Evolutionary conservation across 2,888 invertebrate genomes (phyloP).

Genomic region (Oscheius sp.): DNA sequence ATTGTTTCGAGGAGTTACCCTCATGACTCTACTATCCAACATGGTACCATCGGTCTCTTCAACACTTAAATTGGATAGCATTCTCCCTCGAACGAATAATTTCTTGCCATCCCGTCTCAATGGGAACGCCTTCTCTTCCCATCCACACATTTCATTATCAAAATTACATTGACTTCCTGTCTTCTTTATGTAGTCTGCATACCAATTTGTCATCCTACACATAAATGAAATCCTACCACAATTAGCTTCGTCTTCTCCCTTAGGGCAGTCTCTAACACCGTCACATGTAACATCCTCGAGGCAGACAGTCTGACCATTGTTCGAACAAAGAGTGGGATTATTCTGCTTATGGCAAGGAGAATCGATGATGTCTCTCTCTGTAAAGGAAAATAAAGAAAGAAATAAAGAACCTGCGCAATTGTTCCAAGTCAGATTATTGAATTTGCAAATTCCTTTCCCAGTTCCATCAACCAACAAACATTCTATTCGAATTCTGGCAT

Average conservation of each 20-base stretch:
- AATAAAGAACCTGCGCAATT: slow-evolving; percentile 20
- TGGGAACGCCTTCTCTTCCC: slow-evolving; percentile 11
- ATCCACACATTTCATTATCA: slow-evolving; percentile 7
- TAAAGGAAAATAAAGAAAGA: neutral
- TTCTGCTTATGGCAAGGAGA: neutral
- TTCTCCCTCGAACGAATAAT: neutral
- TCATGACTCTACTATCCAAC: slow-evolving; percentile 1
- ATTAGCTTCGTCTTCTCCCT: slow-evolving; percentile 21
- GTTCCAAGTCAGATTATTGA: slow-evolving; percentile 14
- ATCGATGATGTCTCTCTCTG: neutral
- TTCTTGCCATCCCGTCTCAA: neutral
- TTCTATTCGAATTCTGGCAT: slow-evolving; percentile 15
- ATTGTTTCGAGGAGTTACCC: neutral
- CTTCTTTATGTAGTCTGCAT: slow-evolving; percentile 15
- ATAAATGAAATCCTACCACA: too few relatives aligned
- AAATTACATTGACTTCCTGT: slow-evolving; percentile 9
- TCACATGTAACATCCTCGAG: slow-evolving; percentile 21
- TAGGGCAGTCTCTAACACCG: slow-evolving; percentile 11
- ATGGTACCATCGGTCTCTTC: neutral
- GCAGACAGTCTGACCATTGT: neutral
- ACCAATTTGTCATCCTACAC: neutral
- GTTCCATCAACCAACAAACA: neutral
- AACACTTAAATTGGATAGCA: neutral
- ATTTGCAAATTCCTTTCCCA: neutral
- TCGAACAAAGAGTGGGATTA: slow-evolving; percentile 15